Percentiles rank a stretch among this genome's conserved stretches.
Conservation (phyloP, 2,888 invertebrate species). For the Nemapogon koenigi region DNA sequence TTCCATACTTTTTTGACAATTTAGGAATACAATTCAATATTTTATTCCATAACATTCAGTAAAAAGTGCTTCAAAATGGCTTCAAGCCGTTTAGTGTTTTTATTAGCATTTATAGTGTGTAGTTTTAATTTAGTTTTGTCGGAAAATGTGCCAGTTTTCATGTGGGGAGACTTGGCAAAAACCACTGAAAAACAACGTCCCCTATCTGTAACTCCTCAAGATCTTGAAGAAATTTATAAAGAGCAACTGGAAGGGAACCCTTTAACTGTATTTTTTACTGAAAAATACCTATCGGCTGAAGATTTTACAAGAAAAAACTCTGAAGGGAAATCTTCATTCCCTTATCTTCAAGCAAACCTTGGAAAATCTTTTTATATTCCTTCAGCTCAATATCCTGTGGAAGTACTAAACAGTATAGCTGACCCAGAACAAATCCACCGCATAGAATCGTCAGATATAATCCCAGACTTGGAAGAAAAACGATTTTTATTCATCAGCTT, state of each 20-base stretch:
- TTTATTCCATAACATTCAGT: slow-evolving; percentile 20
- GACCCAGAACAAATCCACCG: slow-evolving; percentile 36
- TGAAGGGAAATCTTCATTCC: slow-evolving; percentile 38
- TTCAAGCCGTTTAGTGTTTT: slow-evolving; percentile 47
- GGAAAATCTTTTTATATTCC: slow-evolving; percentile 60
- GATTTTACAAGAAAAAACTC: slow-evolving; percentile 59
- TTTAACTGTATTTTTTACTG: slow-evolving; percentile 57
- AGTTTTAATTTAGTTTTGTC: slow-evolving; percentile 25
- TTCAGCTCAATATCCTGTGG: slow-evolving; percentile 66
- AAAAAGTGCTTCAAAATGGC: slow-evolving; percentile 37
- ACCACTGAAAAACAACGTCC: slow-evolving; percentile 31
- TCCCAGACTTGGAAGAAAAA: slow-evolving; percentile 41
- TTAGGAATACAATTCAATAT: slow-evolving; percentile 42
- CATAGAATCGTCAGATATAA: slow-evolving; percentile 39
- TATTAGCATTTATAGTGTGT: slow-evolving; percentile 41
- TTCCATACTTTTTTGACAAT: slow-evolving; percentile 42
- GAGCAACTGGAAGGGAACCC: slow-evolving; percentile 37
- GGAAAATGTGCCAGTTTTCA: slow-evolving; percentile 62
- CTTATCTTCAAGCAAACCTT: slow-evolving; percentile 39
- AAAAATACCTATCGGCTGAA: slow-evolving; percentile 63
- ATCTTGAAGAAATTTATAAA: slow-evolving; percentile 39
- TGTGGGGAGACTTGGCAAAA: slow-evolving; percentile 58
- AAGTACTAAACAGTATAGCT: slow-evolving; percentile 57
- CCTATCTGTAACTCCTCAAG: slow-evolving; percentile 29
- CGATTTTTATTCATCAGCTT: slow-evolving; percentile 63